phyloP scores from a whole-genome alignment of 2,113 vertebrate species.

The Gymnocephalus cernua region DNA sequence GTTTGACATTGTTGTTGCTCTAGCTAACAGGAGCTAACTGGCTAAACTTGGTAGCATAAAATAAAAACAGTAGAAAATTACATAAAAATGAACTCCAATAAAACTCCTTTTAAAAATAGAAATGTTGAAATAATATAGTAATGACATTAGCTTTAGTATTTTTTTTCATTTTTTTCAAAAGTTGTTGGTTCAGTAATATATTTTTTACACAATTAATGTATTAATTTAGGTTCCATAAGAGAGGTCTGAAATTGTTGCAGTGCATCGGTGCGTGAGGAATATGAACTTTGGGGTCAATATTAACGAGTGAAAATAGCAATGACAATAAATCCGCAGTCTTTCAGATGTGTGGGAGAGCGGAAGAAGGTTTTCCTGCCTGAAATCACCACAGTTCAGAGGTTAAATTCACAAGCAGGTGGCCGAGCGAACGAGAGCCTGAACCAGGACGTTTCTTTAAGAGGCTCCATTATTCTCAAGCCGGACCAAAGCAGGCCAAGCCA shows the following conservation, averaged over 20 bases:
- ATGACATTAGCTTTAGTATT: not conserved
- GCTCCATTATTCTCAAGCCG: slow-evolving; percentile 47
- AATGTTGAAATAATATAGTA: not conserved
- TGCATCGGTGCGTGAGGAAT: not conserved
- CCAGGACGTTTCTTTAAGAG: slow-evolving; percentile 34
- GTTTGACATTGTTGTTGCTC: not conserved
- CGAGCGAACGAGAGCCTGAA: slow-evolving; percentile 27
- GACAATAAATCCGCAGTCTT: slow-evolving; percentile 52
- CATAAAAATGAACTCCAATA: not conserved
- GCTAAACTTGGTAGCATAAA: not conserved
- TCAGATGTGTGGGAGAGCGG: slow-evolving; percentile 64
- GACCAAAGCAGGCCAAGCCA: slow-evolving; percentile 23
- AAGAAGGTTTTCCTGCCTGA: slow-evolving; percentile 66
- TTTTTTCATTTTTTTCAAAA: not conserved
- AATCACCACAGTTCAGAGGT: slow-evolving; percentile 67
- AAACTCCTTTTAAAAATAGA: not conserved
- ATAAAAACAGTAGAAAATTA: not conserved
- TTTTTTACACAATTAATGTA: not conserved
- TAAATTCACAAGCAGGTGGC: slow-evolving; percentile 76
- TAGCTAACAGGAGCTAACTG: not conserved
- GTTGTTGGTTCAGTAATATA: not conserved
- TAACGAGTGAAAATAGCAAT: slow-evolving; percentile 32
- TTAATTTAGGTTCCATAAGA: not conserved
- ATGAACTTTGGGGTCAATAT: slow-evolving; percentile 19
- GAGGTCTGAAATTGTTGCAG: not conserved